Evolutionary conservation across 2,888 invertebrate species (phyloP).

Genomic region (Micropterix aruncella): DNA sequence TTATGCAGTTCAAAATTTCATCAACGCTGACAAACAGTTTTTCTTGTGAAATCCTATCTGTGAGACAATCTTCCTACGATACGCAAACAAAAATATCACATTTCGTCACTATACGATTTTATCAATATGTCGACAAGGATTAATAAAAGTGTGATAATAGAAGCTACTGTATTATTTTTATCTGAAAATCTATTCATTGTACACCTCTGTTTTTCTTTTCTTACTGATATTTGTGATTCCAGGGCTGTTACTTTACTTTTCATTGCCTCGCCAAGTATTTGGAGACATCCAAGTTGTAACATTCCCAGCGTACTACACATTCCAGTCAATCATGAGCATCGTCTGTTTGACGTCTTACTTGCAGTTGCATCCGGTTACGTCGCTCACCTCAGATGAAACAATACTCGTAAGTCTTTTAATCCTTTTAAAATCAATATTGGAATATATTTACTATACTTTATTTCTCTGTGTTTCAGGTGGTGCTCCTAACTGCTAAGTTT

Average conservation of each 20-base stretch:
- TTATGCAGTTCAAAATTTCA: too few species aligned
- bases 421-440: constrained; percentile 16
- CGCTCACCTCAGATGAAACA: constrained; percentile 30
- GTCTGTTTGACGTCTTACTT: constrained; percentile 57
- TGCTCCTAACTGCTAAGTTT: constrained; percentile 49
- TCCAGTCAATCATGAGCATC: constrained; percentile 63
- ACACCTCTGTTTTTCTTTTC: too few species aligned
- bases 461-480: constrained; percentile 40
- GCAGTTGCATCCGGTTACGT: constrained; percentile 39
- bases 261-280: constrained; percentile 73
- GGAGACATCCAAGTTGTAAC: constrained; percentile 76
- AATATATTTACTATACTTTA: constrained; percentile 1
- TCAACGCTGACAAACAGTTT: too few species aligned
- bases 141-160: too few species aligned
- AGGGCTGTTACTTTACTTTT: constrained; percentile 79
- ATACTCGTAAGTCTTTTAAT: constrained; percentile 13
- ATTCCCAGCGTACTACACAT: constrained; percentile 75
- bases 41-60: too few species aligned
- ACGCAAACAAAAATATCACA: too few species aligned
- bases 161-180: too few species aligned
- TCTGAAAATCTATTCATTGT: too few species aligned
- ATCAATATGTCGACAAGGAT: too few species aligned
- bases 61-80: too few species aligned
- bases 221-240: constrained; percentile 19
- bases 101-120: too few species aligned